Conservation (phyloP, 37 sponge, comb jelly and placozoan genomes). For the Geodia barretti region DNA sequence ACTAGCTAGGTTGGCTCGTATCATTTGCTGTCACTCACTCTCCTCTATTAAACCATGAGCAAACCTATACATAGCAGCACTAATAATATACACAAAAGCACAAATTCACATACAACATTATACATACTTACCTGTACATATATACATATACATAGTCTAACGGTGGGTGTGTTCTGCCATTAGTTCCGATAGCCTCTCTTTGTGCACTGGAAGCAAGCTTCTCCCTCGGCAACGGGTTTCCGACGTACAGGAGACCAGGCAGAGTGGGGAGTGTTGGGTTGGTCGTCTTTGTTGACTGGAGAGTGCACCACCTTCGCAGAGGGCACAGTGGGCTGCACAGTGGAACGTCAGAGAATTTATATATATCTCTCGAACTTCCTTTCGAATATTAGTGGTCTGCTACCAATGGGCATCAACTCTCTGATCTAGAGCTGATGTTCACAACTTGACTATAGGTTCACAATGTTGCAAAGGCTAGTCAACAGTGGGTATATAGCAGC, state of each 20-base stretch:
- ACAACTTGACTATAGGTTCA: too few relatives aligned
- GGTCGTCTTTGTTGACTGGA: conserved; percentile 65
- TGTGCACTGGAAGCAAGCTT: conserved; percentile 32
- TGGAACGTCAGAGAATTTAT: neutral
- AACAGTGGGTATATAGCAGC: too few relatives aligned
- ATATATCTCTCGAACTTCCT: neutral
- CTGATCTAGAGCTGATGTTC: too few relatives aligned
- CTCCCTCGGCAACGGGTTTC: neutral
- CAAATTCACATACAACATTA: too few relatives aligned
- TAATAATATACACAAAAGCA: too few relatives aligned
- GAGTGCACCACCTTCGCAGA: conserved; percentile 62
- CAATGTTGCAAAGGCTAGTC: too few relatives aligned
- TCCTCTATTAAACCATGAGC: too few relatives aligned
- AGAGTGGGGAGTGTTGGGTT: conserved; percentile 52
- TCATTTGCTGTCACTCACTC: too few relatives aligned
- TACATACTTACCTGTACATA: neutral
- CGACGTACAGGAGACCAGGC: conserved; percentile 63
- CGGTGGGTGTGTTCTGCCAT: neutral
- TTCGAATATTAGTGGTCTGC: neutral
- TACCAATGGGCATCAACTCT: too few relatives aligned
- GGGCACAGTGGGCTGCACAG: neutral
- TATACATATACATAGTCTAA: neutral
- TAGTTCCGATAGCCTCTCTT: conserved; percentile 5
- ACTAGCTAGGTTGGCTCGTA: too few relatives aligned
- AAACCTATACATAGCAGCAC: too few relatives aligned